Evolutionary conservation across 2,888 invertebrate genomes (phyloP), one percentile per base, ranked within the genome.

Genomic region (Portevinia maculata): DNA sequence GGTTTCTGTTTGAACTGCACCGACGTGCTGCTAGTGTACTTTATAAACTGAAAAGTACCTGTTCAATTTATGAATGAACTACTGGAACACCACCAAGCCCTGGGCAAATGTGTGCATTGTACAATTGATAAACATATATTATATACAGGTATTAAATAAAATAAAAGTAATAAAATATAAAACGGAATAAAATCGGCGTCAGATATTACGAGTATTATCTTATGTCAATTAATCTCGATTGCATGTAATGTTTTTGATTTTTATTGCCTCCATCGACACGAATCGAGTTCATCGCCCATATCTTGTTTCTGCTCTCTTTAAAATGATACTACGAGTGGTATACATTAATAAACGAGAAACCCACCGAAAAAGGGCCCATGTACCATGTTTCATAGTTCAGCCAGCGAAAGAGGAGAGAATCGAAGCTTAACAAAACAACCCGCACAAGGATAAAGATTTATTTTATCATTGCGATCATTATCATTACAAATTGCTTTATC

Each of bases 381-480:
- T n/a, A n/a, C n/a, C n/a, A n/a, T 39, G 9, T 9, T 32, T 44
- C 19, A 50, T 50, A 62, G 53, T 44, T 44, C 13, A 13, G 30
- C 32, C 24, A 24, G 3, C 24, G 13, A 13, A 19, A 17, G 39
- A 13, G 17, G 15, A 34, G 44, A 13, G 15, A 6, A 52, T 34
- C 44, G 41, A 60, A 75, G 24, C 64, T 19, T 13, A 37, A 34
- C 17, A 57, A 52, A 28, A 9, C 41, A 60, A 13, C 24, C 21
- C 32, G 59, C 13, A 30, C 55, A 78, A 44, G 71, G 78, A 83
- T 71, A 59, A 71, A 83, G 83, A 83, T 83, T 83, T 83, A 78
- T 83, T 71, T 67, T 67, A 83, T 83, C 83, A 62, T 39, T 67
- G 53, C 50, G 83, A 83, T 83, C 67, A 73, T 83, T 83, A 76